phyloP scores from a whole-genome alignment of 2,888 invertebrate genomes.

The Herminia tarsipennalis region DNA sequence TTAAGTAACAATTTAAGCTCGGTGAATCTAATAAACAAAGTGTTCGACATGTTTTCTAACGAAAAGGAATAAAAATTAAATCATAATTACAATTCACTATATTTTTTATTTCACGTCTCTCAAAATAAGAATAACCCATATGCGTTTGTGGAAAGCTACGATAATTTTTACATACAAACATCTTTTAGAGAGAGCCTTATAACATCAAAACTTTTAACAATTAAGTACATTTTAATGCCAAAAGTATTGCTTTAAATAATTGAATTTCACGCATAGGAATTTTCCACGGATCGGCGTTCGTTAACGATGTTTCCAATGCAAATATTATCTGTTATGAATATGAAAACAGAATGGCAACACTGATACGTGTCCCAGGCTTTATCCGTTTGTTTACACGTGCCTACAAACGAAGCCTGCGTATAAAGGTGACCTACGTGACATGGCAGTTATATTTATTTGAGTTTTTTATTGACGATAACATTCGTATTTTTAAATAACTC shows the following conservation, averaged over 20 bases:
- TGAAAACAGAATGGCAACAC: constrained; percentile 30
- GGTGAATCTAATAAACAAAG: too few species aligned
- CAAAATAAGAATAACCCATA: too few species aligned
- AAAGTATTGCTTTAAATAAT: constrained; percentile 14
- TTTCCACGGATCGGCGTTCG: constrained; percentile 22
- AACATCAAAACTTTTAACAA: too few species aligned
- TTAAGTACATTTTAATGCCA: too few species aligned
- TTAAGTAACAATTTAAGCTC: too few species aligned
- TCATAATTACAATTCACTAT: too few species aligned
- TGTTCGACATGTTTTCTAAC: too few species aligned
- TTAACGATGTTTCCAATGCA: constrained; percentile 33
- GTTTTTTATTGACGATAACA: not conserved
- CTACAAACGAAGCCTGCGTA: not conserved
- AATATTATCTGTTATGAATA: constrained; percentile 39
- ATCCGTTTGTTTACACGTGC: constrained; percentile 5
- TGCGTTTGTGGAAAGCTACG: too few species aligned
- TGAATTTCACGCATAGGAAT: constrained; percentile 11
- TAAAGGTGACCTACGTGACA: not conserved
- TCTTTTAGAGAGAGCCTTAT: too few species aligned
- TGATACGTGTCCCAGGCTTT: constrained; percentile 27
- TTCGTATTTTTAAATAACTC: not conserved
- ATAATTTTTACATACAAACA: too few species aligned
- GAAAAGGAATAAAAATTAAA: too few species aligned
- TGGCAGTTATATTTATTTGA: not conserved
- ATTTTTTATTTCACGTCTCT: too few species aligned